Evolutionary conservation across 2,113 vertebrate genomes (phyloP), one percentile per base, ranked within the genome.

Genomic region (Athene noctua): DNA sequence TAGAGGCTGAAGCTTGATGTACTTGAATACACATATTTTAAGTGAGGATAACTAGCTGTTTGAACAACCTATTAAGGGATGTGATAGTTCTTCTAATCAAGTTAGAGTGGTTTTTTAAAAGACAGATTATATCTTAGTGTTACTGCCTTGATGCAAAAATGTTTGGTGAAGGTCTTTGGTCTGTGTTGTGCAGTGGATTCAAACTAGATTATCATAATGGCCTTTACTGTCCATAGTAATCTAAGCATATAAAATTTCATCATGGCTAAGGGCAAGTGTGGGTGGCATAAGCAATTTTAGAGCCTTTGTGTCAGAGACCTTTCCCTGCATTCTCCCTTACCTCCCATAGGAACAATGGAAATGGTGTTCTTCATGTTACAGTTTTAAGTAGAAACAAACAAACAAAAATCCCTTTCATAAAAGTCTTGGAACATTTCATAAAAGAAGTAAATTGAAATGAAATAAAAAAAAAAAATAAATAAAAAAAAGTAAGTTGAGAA

Each of bases 81-180:
- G 75, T 83, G 63, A 78, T 58, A 74, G 74, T 47, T 80, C 77
- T 79, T 85, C 66, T 71, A 96, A 87, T 91, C 70, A 92, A 95
- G 30, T 68, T 54, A 58, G 40, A 88, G 51, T 89, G 73, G 15
- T 61, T 94, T 87, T 86, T 74, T 18, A 71, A 65, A 86, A 80
- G 86, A 52, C 11, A 88, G 51, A 61, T 72, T 85, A 51, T 32
- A 91, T 23, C 44, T 82, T 88, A 66, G 9, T 57, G 10, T 94
- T 84, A 70, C 38, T 65, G 80, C 57, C 26, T 54, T 75, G 77
- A 49, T 92, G 44, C 54, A 94, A 77, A 94, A 94, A 91, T 66
- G 40, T 80, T 44, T 65, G 73, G 72, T 84, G 88, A 85, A 88
- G 73, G 40, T 68, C 68, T 91, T 75, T 89, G 63, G 40, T 77